Evolutionary conservation across 2,888 invertebrate species (phyloP).

Genomic region (Glaucopsyche alexis): DNA sequence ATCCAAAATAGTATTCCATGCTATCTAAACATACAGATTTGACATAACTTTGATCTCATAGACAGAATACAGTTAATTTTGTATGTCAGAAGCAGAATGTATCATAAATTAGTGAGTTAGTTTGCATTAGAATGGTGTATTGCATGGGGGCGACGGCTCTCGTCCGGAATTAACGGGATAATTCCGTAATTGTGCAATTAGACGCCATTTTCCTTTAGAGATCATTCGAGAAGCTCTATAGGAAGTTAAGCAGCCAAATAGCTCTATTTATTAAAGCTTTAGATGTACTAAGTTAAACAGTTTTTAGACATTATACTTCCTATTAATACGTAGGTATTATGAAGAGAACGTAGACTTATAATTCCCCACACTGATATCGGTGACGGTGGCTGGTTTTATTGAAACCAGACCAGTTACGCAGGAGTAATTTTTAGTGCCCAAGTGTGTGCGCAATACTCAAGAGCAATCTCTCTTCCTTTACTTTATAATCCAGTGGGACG

Average conservation of each 20-base stretch:
- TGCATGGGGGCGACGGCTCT: conserved; percentile 47
- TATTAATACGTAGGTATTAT: too few species aligned
- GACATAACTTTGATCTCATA: not conserved
- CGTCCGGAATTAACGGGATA: conserved; percentile 75
- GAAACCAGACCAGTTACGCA: too few species aligned
- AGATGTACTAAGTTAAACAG: not conserved
- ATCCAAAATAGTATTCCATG: too few species aligned
- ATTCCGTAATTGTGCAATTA: conserved; percentile 76
- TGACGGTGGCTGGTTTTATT: too few species aligned
- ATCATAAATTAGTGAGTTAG: conserved; percentile 63
- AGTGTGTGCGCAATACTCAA: too few species aligned
- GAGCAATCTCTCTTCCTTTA: too few species aligned
- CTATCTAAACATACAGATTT: too few species aligned
- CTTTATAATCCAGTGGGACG: too few species aligned
- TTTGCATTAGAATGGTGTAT: conserved; percentile 66
- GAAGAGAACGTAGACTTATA: too few species aligned
- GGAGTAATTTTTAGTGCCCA: too few species aligned
- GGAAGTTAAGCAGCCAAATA: not conserved
- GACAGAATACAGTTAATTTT: conserved; percentile 30
- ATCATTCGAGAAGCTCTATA: conserved; percentile 44
- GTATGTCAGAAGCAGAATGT: conserved; percentile 54
- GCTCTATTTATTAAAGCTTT: not conserved
- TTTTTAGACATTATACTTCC: not conserved
- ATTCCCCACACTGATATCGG: too few species aligned
- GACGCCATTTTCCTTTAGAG: conserved; percentile 62